Evolutionary conservation across 2,888 invertebrate species (phyloP), one percentile per base, ranked within the genome.

Genomic region (Deilephila porcellus): DNA sequence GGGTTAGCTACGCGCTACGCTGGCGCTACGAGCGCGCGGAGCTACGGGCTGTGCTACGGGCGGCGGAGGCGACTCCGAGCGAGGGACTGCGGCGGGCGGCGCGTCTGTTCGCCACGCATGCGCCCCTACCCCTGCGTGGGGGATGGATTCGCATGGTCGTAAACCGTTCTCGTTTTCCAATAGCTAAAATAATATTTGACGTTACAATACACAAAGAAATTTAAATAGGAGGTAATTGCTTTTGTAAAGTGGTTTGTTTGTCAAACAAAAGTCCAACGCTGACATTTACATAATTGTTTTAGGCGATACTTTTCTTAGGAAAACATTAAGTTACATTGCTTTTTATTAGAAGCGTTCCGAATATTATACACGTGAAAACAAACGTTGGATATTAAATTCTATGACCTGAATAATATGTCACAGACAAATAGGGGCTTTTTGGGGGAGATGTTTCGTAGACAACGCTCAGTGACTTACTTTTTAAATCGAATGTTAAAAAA

Each of bases 71-170:
- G 86, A 85, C 81, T 84, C 77, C 81, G 79, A 84, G 79, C 77
- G 83, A 82, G 81, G 82, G 86, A 93, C 93, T 93, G 93, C 93
- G 93, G 85, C 83, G 88, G 85, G 86, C 82, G 85, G 85, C 83
- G 86, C 88, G 85, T 79, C 82, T 79, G 70, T 71, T 73, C 74
- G 73, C 80, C 85, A 88, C 93, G 92, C 93, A 87, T 89, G 93
- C 90, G 93, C 80, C 87, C 80, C 84, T 82, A 72, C 63, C 72
- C 64, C 74, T 80, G 78, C 80, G 78, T 82, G 78, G 79, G 81
- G 83, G 81, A 80, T 83, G 77, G 81, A 81, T 83, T 83, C 83
- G 83, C 73, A 70, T 45, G 45, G 64, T 45, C 71, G 73, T 80
- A 78, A 83, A 81, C 82, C 81, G 81, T 80, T 81, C 81, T 79